A percentile compares a stretch with the other conserved stretches of the same genome.
Conservation (phyloP, 2,113 vertebrate species). For the Calonectris borealis region DNA sequence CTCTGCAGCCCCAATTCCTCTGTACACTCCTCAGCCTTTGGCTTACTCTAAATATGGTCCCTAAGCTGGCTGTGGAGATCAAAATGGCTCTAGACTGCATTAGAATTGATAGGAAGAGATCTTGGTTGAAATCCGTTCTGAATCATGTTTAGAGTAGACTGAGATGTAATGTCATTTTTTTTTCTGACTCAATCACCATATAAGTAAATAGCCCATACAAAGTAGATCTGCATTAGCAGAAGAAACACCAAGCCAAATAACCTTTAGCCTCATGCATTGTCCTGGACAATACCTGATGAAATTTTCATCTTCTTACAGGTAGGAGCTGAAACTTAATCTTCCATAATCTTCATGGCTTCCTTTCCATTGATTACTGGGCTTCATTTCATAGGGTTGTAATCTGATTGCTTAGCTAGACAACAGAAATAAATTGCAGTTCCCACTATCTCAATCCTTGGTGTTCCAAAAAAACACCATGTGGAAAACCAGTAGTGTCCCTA, state of each 20-base stretch:
- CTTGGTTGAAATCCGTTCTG: background rate
- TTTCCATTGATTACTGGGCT: background rate
- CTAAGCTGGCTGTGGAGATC: background rate
- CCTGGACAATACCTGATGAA: background rate
- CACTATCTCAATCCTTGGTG: background rate
- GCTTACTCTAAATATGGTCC: background rate
- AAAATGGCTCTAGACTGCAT: background rate
- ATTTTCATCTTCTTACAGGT: background rate
- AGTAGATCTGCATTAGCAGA: background rate
- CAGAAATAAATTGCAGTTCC: background rate
- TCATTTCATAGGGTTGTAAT: background rate
- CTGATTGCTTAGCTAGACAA: background rate
- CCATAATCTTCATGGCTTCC: background rate
- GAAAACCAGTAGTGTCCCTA: background rate
- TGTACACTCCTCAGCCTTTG: background rate
- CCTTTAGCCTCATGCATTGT: background rate
- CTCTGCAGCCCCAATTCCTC: background rate
- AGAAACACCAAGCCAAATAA: background rate
- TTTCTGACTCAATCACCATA: background rate
- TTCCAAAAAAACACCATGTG: background rate
- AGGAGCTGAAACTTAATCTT: background rate
- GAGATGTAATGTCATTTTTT: background rate
- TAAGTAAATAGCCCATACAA: background rate
- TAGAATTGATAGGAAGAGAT: background rate
- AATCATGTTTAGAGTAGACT: background rate